Conservation (phyloP, 1,140 invertebrate genomes). For the Orussus abietinus region DNA sequence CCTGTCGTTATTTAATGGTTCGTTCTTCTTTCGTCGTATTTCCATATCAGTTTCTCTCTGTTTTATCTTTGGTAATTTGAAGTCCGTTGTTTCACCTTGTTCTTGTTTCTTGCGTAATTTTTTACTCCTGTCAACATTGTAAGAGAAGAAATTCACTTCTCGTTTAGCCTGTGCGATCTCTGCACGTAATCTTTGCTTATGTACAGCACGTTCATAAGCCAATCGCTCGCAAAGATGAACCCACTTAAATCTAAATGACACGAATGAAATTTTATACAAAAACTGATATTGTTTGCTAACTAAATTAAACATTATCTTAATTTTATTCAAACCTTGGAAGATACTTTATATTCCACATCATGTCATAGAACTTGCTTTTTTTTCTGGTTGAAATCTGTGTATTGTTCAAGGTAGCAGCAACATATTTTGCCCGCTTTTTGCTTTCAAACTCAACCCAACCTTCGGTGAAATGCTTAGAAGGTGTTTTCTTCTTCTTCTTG, state of each 20-base stretch:
- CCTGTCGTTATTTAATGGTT: slow-evolving; percentile 40
- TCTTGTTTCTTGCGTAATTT: slow-evolving; percentile 58
- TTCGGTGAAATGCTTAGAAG: slow-evolving; percentile 74
- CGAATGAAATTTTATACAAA: slow-evolving; percentile 4
- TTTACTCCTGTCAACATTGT: slow-evolving; percentile 76
- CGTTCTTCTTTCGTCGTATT: slow-evolving; percentile 37
- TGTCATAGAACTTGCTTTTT: slow-evolving; percentile 82
- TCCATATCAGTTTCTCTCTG: slow-evolving; percentile 49
- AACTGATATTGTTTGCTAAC: neutral
- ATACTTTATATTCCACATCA: slow-evolving; percentile 95
- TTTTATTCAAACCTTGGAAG: slow-evolving; percentile 66
- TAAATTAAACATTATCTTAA: neutral
- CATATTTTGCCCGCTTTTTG: slow-evolving; percentile 82
- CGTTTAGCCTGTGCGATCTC: slow-evolving; percentile 90
- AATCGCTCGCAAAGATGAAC: slow-evolving; percentile 87
- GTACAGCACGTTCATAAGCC: slow-evolving; percentile 85
- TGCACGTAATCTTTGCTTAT: slow-evolving; percentile 77
- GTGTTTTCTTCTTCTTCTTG: slow-evolving; percentile 60
- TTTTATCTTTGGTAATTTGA: slow-evolving; percentile 41
- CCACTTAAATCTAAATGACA: slow-evolving; percentile 81
- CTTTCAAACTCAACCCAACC: slow-evolving; percentile 96
- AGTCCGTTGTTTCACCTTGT: slow-evolving; percentile 22
- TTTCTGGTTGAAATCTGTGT: slow-evolving; percentile 83
- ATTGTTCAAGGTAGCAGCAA: slow-evolving; percentile 79
- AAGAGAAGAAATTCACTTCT: slow-evolving; percentile 81